Base-by-base conservation (phyloP, 2,888 invertebrate genomes). In the Choristoneura rosaceana region DNA sequence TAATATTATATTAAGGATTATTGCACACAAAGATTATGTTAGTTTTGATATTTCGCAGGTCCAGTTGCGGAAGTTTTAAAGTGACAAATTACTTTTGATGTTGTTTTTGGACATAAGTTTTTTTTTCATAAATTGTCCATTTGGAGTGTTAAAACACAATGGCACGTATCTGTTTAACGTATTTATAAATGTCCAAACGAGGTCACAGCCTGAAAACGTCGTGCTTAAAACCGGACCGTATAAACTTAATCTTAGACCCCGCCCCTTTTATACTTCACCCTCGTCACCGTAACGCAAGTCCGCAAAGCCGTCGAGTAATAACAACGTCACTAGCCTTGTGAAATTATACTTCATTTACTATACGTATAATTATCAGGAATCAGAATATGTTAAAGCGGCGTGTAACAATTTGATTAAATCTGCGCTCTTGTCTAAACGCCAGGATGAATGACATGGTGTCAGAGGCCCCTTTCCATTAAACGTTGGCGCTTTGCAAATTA, bases 331-430 rank as follows among this genome's bases (percentile, higher is more conserved):
- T 60, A 60, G 60, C 38, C 60, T 60, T 60, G 60, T 60, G 60
- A 60, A 60, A 38, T 60, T 63, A 47, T 25, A 63, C 63, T 60
- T 17, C 55, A 65, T 17, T 38, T 33, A 33, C 52, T 65, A 41
- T 65, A 45, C 50, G 17, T 64, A 55, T 41, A 17, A 15, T 10
- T 34, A 52, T 41, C 55, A 55, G 25, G 38, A 41, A 52, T 41
- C 10, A 25, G 55, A 14, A 41, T 38, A 50, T 68, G 60, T 50
- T 60, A 47, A 38, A 68, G 60, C 38, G 60, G 50, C 60, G 34
- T 61, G 68, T 68, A 68, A 61, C 47, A 60, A 45, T 60, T 68
- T 68, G 68, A 68, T 68, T 68, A 68, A 68, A 68, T 68, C 68
- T 68, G 68, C 60, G 58, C 67, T 50, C 59, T 17, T 33, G 17